Evolutionary conservation across 2,888 invertebrate species (phyloP), one percentile per base, ranked within the genome.

Genomic region (Idaea straminata): DNA sequence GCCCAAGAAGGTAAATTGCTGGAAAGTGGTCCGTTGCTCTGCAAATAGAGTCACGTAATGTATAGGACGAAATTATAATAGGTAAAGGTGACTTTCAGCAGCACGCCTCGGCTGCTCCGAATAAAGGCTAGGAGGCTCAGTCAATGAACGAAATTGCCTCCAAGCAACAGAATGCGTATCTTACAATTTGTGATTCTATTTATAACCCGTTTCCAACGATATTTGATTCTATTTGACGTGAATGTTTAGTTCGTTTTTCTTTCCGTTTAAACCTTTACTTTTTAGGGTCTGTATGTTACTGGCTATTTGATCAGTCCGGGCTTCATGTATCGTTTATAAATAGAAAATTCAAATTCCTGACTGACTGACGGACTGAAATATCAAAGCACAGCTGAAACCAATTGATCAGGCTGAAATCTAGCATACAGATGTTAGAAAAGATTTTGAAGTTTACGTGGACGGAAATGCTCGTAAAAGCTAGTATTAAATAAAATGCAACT

Each of bases 11-110:
- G 84, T 85, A 86, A 88, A 87, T 88, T 84, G 85, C 82, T 80
- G 75, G 81, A 83, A 83, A 82, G 83, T 80, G 83, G 81, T 81
- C 83, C 80, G 78, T 84, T 81, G 81, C 82, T 83, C 83, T 80
- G 76, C 79, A 85, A 89, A 89, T 87, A 88, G 86, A 87, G 88
- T 89, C 89, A 89, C 89, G 89, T 89, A 84, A 78, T 79, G 84
- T 85, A 89, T 88, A 81, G 82, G 80, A 85, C 83, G 84, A 80
- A 80, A 77, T 73, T 83, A 78, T 81, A 83, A 82, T 80, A 83
- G 79, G 75, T 77, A 76, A 78, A 83, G 81, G 83, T 80, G 78
- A 82, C 76, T 76, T 80, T 80, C 75, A 77, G 76, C 80, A 79
- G 76, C 76, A 72, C 74, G 75, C 75, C 69, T 70, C 67, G 76